Evolutionary conservation across 1,140 invertebrate species (phyloP).

Genomic region (Diorhabda carinulata): DNA sequence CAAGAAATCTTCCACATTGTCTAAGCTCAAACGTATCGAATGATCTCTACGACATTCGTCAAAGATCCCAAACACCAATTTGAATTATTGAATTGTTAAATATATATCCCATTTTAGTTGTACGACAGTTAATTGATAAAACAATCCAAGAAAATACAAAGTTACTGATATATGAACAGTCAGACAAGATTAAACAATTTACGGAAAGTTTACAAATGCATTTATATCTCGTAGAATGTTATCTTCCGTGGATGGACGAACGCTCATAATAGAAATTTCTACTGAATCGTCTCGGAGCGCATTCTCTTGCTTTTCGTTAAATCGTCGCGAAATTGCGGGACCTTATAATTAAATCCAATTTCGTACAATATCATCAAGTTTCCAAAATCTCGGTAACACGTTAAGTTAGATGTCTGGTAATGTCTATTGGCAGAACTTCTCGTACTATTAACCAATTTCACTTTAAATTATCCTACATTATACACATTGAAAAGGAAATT

Average conservation of each 20-base stretch:
- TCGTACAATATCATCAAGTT: slow-evolving; percentile 1
- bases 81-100: no score
- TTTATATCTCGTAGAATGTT: background rate
- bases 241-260: background rate
- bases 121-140: no score
- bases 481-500: background rate
- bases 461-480: background rate
- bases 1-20: no score
- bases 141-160: no score
- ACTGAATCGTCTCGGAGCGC: background rate
- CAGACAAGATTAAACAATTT: no score
- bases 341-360: slow-evolving; percentile 3
- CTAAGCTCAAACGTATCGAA: no score
- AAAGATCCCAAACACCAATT: no score
- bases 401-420: background rate
- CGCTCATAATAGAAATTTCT: background rate
- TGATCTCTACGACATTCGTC: no score
- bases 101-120: no score
- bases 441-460: background rate
- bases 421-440: background rate
- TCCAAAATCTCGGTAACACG: background rate
- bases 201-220: no score
- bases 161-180: no score
- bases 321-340: background rate
- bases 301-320: background rate